Evolutionary conservation across 2,888 invertebrate species (phyloP), one percentile per base, ranked within the genome.

Genomic region (Microplitis deprimator): DNA sequence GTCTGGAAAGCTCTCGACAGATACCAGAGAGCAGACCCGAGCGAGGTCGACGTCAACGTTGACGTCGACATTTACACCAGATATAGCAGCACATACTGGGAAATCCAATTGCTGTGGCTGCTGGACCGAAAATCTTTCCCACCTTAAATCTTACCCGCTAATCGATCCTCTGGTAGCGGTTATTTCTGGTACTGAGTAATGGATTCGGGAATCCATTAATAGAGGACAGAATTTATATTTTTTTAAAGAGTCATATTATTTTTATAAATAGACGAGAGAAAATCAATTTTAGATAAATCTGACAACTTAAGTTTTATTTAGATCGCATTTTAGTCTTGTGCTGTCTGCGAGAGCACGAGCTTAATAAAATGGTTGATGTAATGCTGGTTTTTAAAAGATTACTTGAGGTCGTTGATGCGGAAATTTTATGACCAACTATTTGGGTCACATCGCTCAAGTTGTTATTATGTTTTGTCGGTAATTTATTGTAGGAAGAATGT

Each of bases 381-480:
- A 59, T 59, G 59, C n/a, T 59, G 59, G n/a, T 59, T 59, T 59
- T 59, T 13, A 59, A n/a, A 59, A 59, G 59, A 59, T 59, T 59
- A 59, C 7, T 10, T 59, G n/a, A n/a, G n/a, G 59, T 59, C 59
- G 59, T 59, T 59, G 59, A n/a, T 13, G 59, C 59, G 59, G 59
- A 59, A 59, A 59, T 59, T 59, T 59, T 59, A 59, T 59, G 59
- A n/a, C 59, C n/a, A 59, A 59, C 59, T 13, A 59, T 59, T 59
- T 59, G n/a, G 59, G 59, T 59, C 59, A 59, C 59, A n/a, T 59
- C 59, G 59, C n/a, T 13, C 10, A 59, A 59, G 59, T 59, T 59
- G 59, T 59, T 59, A 59, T 59, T 59, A n/a, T n/a, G 59, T 59
- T 59, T n/a, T 59, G 59, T 59, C 59, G 59, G 59, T 59, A 59